Base-by-base conservation (phyloP, 2,113 vertebrate species). In the Corythaixoides concolor region DNA sequence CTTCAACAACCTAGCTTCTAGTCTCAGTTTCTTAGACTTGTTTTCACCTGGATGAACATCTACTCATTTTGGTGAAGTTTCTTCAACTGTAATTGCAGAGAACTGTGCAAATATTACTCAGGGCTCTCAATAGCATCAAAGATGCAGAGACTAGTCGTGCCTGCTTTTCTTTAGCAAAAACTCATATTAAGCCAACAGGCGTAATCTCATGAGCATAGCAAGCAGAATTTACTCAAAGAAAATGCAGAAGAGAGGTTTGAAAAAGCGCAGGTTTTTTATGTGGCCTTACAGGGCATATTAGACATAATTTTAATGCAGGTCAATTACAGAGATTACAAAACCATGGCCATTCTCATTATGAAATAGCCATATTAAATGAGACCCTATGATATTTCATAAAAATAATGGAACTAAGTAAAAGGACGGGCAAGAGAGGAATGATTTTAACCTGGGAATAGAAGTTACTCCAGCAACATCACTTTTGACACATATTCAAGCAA, bases 261-360 rank as follows among this genome's bases (percentile, higher is more conserved):
- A 90, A 88, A 95, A 55, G 21, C 18, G 18, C 30, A 60, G 22
- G n/a, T n/a, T n/a, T 37, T 85, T 35, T 27, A 33, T 28, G 70
- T 56, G 58, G 78, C 53, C 19, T 56, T 81, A 28, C 0, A 55
- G 47, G 56, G 21, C 2, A 2, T 73, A 75, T 37, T 33, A 52
- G 58, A 60, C n/a, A n/a, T 52, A 45, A 84, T 77, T 90, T 67
- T 62, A 90, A 87, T 72, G 77, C 56, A 81, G 86, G 68, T 37
- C 83, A 91, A 8, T 67, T 59, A 74, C 19, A 84, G 59, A 86
- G n/a, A 68, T 88, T 85, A 88, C 56, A 93, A 93, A 93, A 66
- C 52, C 50, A 27, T 41, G 75, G 62, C 79, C 72, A 56, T 43
- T 82, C 60, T 41, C 1, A 17, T 77, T 77, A 89, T 63, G 85